Conservation (phyloP, 2,797 vertebrate genomes). For the Xerus rutilus region DNA sequence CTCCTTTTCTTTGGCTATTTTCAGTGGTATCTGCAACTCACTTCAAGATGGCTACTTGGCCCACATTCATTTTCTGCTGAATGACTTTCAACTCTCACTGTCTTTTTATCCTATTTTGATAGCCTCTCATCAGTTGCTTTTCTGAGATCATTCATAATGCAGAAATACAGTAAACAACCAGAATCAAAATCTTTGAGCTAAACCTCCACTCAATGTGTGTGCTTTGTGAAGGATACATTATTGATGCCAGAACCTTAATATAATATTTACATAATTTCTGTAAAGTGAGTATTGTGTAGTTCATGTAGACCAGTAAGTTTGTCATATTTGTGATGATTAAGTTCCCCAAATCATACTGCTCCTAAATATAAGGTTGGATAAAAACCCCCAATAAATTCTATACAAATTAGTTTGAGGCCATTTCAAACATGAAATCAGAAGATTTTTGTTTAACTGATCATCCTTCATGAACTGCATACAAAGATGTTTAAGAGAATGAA, state of each 20-base stretch:
- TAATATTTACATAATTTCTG: constrained; percentile 98
- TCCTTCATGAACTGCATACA: constrained; percentile 83
- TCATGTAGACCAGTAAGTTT: constrained; percentile 98
- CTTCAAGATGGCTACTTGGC: constrained; percentile 98
- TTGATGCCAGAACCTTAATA: constrained; percentile 97
- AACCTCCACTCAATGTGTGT: constrained; percentile 98
- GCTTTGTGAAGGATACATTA: constrained; percentile 97
- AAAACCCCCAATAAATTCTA: constrained; percentile 96
- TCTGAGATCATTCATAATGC: constrained; percentile 79
- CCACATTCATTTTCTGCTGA: constrained; percentile 97
- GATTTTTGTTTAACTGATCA: constrained; percentile 96
- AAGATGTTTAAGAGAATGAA: too few relatives aligned
- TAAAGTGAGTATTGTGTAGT: constrained; percentile 97
- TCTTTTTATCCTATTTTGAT: constrained; percentile 90
- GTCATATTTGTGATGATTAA: constrained; percentile 97
- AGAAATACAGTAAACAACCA: constrained; percentile 96
- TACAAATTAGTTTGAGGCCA: constrained; percentile 97
- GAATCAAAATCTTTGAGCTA: constrained; percentile 98
- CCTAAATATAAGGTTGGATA: constrained; percentile 96
- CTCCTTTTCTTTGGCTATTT: constrained; percentile 86
- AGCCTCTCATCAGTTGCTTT: constrained; percentile 86
- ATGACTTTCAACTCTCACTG: constrained; percentile 97
- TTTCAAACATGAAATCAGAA: constrained; percentile 98
- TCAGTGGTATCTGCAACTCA: constrained; percentile 98
- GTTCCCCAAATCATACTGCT: constrained; percentile 97